Evolutionary conservation across 2,113 vertebrate species (phyloP), one percentile per base, ranked within the genome.

Genomic region (Clinocottus analis): DNA sequence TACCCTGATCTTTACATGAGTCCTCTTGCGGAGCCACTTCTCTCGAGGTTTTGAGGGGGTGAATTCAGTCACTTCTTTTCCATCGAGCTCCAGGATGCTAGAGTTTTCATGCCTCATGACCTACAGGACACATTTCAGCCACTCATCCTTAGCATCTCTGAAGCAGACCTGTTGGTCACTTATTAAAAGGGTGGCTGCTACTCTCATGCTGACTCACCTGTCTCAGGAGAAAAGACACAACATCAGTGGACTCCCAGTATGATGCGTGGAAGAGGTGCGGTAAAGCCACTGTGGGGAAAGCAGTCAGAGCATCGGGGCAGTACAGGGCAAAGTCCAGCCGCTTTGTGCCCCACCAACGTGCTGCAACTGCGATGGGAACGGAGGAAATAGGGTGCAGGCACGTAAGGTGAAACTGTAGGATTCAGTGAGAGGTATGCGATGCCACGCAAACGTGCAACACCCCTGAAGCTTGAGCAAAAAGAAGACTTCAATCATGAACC

Each of bases 161-260:
- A 77, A 61, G 19, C 47, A 7, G 56, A 47, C 12, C 41, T 31
- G 27, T 25, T 53, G 21, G 23, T 60, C 27, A 53, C 68, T 43
- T 27, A 39, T 64, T 41, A 72, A 75, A 71, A 67, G 23, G 7
- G 13, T 13, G 37, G 27, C 17, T 43, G 51, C 21, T 10, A 33
- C 13, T 27, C 19, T 3, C 2, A 27, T 0, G 68, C 65, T 61
- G 21, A 64, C 87, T 89, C 64, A 93, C 93, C 92, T 94, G 93
- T 80, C 97, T 95, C 70, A 98, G 94, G 72, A 98, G 94, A 85
- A 98, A 98, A 86, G 97, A 98, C 78, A 98, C 97, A 0, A 98
- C 97, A 0, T 99, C 97, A 0, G 97, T 99, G 9, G 97, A 99
- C 84, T 99, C 97, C 97, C 97, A 99, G 94, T 99, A 99, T 79